These are phyloP conservation scores for Drosophila recens DNA, from an alignment of 2,888 invertebrate species.

Conservation along the genomic window DNA sequence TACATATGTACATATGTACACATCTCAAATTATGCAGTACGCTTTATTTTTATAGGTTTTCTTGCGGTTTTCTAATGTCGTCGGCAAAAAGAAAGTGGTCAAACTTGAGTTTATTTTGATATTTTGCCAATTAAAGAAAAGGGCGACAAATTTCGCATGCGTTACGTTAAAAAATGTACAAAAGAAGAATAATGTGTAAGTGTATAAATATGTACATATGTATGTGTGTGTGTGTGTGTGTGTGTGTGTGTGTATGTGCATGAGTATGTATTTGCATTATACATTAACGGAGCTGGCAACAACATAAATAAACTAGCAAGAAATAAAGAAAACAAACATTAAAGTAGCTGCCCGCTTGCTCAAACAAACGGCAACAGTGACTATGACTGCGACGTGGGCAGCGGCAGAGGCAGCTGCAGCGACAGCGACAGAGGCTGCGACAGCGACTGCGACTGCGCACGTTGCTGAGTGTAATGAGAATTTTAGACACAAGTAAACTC, in stretches of 20 bases:
- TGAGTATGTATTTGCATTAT: conserved; percentile 71
- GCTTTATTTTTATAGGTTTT: not conserved
- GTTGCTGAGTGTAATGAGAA: conserved; percentile 69
- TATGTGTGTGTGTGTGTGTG: too few species aligned
- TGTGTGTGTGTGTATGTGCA: not conserved
- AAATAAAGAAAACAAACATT: conserved; percentile 77
- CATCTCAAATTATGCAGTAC: not conserved
- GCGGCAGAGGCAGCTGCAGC: not conserved
- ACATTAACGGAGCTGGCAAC: conserved; percentile 68
- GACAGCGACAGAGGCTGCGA: conserved; percentile 5
- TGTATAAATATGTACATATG: not conserved
- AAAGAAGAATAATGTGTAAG: conserved; percentile 14
- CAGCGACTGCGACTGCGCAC: conserved; percentile 19
- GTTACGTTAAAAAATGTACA: conserved; percentile 43
- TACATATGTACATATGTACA: not conserved
- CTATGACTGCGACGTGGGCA: conserved; percentile 8
- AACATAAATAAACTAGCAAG: conserved; percentile 49
- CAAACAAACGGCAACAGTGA: conserved; percentile 25
- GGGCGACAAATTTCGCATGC: conserved; percentile 58
- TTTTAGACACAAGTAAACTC: conserved; percentile 71
- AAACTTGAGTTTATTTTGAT: conserved; percentile 44
- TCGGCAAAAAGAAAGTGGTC: conserved; percentile 51
- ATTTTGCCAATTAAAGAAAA: conserved; percentile 56
- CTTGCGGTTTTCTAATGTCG: conserved; percentile 14
- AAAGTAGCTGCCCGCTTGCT: conserved; percentile 56